Base-by-base conservation (phyloP, 2,888 invertebrate species). In the Drosophila mettleri region DNA sequence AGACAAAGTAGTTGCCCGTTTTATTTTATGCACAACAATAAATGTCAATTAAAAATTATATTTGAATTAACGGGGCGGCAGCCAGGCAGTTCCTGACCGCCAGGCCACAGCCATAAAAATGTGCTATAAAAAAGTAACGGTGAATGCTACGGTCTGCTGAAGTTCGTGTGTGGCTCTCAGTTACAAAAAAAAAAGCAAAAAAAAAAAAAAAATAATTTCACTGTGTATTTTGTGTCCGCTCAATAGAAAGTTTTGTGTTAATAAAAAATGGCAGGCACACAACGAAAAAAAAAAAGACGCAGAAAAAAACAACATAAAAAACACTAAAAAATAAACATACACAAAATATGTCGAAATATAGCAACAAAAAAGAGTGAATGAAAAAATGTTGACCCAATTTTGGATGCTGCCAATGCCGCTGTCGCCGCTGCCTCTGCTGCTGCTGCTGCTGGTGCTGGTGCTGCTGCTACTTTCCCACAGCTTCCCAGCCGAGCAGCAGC, bases 361-460 rank as follows among this genome's bases (percentile, higher is more conserved):
- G 72, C 80, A 79, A 69, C 74, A 70, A 78, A 80, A 74, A 85
- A 78, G 77, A 82, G 85, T 90, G 91, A 91, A 91, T 91, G 91
- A 90, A 91, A 90, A 91, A 90, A 90, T 89, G 84, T 90, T 91
- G 91, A 91, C 91, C 91, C 83, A 91, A 90, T 91, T 91, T 91
- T 91, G 85, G 64, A 46, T 63, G 66, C 68, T 69, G 70, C 79
- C 53, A 33, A 55, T 20, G 61, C 33, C 36, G 68, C 49, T 43
- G 55, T 59, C 54, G 60, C 36, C 27, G 58, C 43, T 22, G 57
- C 18, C 41, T 59, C 65, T 57, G 58, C 46, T 29, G 58, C n/a
- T 38, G 64, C 71, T 51, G 59, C 41, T 39, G 62, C 61, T 29
- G 58, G 14, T 38, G 64, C 71, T 51, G 59, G 38, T 39, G 62